A percentile compares a stretch with the other conserved stretches of the same genome.
Evolutionary conservation across 2,888 invertebrate species (phyloP).

Genomic region (Chelonus formosanus): DNA sequence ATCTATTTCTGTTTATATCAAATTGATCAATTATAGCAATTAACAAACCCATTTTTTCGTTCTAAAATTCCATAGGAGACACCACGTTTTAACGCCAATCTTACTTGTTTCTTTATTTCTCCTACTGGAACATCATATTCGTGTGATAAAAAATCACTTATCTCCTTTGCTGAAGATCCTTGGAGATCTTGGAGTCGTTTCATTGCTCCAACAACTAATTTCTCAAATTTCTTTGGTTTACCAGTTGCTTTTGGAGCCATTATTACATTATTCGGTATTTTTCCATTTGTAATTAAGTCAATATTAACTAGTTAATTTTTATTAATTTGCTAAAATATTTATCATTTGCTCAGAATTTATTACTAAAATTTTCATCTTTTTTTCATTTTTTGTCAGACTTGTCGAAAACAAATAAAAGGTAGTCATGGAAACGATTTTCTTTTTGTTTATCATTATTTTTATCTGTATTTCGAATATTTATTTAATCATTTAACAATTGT

Average conservation of each 20-base stretch:
- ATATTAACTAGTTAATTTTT: conserved; percentile 14
- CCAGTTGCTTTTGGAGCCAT: conserved; percentile 38
- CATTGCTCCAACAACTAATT: conserved; percentile 58
- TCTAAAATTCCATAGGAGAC: conserved; percentile 58
- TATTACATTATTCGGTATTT: background rate
- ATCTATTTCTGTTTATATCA: background rate
- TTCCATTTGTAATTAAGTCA: background rate
- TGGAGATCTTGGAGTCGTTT: conserved; percentile 53
- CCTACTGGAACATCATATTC: conserved; percentile 52
- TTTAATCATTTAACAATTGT: background rate
- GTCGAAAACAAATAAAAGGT: background rate
- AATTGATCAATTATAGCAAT: conserved; percentile 10
- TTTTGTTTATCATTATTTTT: conserved; percentile 12
- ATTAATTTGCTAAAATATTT: conserved; percentile 14
- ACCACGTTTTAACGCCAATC: conserved; percentile 55
- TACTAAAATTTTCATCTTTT: background rate
- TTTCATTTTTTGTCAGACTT: background rate
- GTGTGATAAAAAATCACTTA: conserved; percentile 56
- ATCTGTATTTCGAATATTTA: background rate
- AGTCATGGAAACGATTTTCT: conserved; percentile 30
- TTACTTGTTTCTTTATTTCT: conserved; percentile 51
- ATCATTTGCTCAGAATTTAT: conserved; percentile 1
- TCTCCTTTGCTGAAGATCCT: conserved; percentile 57
- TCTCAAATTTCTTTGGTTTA: conserved; percentile 53
- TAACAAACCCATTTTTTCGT: conserved; percentile 50